These are phyloP conservation scores for Onchidella celtica DNA, from an alignment of 2,888 invertebrate species.

Conservation along the genomic window DNA sequence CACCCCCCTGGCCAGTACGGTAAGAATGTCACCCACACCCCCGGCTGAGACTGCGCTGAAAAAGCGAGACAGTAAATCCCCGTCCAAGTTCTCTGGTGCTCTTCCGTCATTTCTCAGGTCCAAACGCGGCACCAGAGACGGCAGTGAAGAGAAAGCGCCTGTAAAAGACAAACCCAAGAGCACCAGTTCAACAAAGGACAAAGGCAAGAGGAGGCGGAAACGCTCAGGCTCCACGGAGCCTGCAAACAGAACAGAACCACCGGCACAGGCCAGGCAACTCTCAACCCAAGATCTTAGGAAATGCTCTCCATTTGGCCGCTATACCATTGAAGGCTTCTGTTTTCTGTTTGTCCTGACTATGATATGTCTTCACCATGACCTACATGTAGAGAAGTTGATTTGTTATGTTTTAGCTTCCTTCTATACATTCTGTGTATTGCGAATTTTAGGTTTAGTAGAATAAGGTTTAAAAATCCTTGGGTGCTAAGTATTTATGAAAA, in stretches of 20 bases:
- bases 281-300: neutral
- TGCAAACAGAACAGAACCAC: neutral
- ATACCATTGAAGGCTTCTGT: conserved; percentile 18
- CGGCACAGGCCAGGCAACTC: neutral
- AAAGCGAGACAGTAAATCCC: neutral
- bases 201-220: neutral
- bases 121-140: neutral
- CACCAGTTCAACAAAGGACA: neutral
- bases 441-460: conserved; percentile 32
- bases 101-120: conserved; percentile 14
- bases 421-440: conserved; percentile 43
- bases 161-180: neutral
- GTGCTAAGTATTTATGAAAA: too few relatives aligned
- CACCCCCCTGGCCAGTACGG: too few relatives aligned
- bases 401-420: conserved; percentile 39
- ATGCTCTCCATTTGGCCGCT: conserved; percentile 37
- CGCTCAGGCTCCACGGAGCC: neutral
- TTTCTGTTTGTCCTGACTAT: conserved; percentile 30
- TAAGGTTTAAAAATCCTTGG: neutral
- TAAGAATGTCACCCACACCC: neutral
- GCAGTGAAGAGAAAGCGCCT: neutral
- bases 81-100: neutral
- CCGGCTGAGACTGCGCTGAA: neutral
- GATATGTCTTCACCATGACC: conserved; percentile 21
- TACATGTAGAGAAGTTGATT: conserved; percentile 36